These are phyloP conservation scores for Sphinx pinastri DNA, from an alignment of 2,888 invertebrate genomes.

Conservation along the genomic window DNA sequence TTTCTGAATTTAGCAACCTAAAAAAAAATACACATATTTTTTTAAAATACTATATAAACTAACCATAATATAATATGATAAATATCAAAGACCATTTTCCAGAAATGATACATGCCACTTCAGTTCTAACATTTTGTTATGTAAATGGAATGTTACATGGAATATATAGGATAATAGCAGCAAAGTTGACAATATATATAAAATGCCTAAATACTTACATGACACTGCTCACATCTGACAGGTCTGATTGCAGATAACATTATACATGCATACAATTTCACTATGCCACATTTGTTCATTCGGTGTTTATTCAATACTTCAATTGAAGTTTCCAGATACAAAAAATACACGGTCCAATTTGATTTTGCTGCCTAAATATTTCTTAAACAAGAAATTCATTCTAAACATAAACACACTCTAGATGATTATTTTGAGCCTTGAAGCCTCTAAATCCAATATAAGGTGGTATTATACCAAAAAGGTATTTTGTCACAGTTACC, in stretches of 20 bases:
- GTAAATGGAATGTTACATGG: conserved; percentile 13
- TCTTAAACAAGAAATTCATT: background rate
- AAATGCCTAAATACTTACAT: background rate
- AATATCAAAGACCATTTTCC: too few species aligned
- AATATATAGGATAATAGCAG: conserved; percentile 1
- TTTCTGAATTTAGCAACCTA: too few species aligned
- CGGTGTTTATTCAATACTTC: background rate
- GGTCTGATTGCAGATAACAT: background rate
- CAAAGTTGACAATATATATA: background rate
- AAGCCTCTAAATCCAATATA: conserved; percentile 9
- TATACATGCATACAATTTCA: background rate
- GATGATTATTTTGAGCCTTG: background rate
- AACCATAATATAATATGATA: too few species aligned
- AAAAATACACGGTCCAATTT: background rate
- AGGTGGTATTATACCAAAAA: background rate
- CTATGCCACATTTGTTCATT: background rate
- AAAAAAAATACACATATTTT: too few species aligned
- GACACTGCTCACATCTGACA: background rate
- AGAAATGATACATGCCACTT: too few species aligned
- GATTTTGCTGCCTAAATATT: background rate
- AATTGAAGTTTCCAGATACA: background rate
- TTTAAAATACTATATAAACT: too few species aligned
- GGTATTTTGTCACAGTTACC: conserved; percentile 34
- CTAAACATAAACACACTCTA: background rate
- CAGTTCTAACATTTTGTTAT: too few species aligned